phyloP scores from a whole-genome alignment of 2,797 vertebrate genomes.

The Cirrhinus mrigala region DNA sequence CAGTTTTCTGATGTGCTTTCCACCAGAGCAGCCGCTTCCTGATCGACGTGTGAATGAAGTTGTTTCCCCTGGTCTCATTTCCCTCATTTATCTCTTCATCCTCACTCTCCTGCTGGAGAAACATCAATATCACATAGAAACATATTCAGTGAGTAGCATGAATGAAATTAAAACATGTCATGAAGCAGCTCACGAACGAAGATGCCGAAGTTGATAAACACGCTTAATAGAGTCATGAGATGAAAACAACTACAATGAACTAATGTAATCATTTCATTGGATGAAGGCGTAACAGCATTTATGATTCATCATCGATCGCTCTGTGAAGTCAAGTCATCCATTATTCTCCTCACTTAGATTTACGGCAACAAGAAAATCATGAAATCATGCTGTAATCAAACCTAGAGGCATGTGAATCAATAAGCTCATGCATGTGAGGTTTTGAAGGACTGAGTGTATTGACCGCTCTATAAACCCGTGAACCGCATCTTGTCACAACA shows the following conservation, averaged over 20 bases:
- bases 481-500: constrained; percentile 30
- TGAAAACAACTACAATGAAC: not conserved
- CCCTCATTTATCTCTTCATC: constrained; percentile 69
- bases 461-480: constrained; percentile 75
- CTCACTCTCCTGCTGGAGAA: constrained; percentile 76
- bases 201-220: not conserved
- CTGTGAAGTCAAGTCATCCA: not conserved
- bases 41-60: constrained; percentile 79
- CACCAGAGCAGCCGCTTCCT: constrained; percentile 91
- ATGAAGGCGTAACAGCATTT: not conserved
- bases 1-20: constrained; percentile 86
- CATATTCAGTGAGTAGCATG: constrained; percentile 48
- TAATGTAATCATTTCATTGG: not conserved
- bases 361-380: constrained; percentile 70
- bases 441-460: constrained; percentile 58
- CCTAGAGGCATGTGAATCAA: constrained; percentile 65
- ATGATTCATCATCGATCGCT: constrained; percentile 16
- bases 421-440: constrained; percentile 54
- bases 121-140: constrained; percentile 60
- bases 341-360: constrained; percentile 61
- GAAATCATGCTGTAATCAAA: constrained; percentile 71
- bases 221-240: not conserved
- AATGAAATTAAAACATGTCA: not conserved
- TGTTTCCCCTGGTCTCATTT: constrained; percentile 76
- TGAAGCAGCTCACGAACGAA: not conserved